Conservation (phyloP, 2,888 invertebrate species). For the Chrysomela aeneicollis region DNA sequence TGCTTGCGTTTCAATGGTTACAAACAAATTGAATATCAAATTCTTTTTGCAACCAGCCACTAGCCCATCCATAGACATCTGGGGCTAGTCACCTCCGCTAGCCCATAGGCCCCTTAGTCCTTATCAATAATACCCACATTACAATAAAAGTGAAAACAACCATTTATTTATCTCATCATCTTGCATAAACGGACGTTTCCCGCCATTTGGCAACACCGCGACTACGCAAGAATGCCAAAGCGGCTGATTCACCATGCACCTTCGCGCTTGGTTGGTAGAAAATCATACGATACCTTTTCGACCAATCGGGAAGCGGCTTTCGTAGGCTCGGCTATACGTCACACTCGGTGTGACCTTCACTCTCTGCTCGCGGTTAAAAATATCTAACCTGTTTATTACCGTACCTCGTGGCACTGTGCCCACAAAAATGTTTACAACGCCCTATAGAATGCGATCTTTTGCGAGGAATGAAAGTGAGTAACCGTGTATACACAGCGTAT, state of each 20-base stretch:
- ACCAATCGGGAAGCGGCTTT: conserved; percentile 35
- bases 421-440: not conserved
- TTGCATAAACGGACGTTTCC: not conserved
- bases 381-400: not conserved
- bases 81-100: too few species aligned
- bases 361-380: not conserved
- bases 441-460: not conserved
- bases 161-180: too few species aligned
- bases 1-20: too few species aligned
- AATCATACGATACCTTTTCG: conserved; percentile 42
- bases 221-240: not conserved
- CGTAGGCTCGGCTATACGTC: conserved; percentile 39
- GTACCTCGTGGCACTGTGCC: not conserved
- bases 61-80: too few species aligned
- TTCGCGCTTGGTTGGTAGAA: conserved; percentile 27
- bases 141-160: too few species aligned
- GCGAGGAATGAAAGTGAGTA: too few species aligned
- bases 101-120: too few species aligned
- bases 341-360: conserved; percentile 11
- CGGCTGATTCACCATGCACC: not conserved
- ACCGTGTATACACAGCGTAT: too few species aligned
- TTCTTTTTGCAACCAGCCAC: too few species aligned
- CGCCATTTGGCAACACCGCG: not conserved
- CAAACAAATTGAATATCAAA: too few species aligned
- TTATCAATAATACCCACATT: too few species aligned